Evolutionary conservation across 64 coral and sea anemone species (phyloP).

Genomic region (Stichodactyla mertensii): DNA sequence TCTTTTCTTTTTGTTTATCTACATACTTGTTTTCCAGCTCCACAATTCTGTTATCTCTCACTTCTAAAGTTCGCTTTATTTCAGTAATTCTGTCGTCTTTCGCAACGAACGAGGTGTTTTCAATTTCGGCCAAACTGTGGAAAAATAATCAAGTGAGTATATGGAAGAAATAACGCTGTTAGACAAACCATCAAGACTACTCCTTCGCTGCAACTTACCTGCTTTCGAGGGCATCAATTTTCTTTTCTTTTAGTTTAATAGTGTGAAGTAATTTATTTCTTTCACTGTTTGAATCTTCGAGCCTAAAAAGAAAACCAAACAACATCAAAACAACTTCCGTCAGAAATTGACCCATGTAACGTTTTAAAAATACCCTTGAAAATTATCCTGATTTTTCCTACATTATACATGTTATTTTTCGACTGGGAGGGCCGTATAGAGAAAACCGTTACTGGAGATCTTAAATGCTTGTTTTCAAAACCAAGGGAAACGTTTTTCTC

Average conservation of each 20-base stretch:
- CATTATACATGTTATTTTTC: too few species aligned
- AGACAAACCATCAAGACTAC: too few species aligned
- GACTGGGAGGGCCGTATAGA: too few species aligned
- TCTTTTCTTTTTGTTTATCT: too few species aligned
- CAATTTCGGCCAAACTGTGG: constrained; percentile 70
- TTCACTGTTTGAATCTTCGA: constrained; percentile 71
- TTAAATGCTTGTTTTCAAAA: too few species aligned
- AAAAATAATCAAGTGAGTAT: not conserved
- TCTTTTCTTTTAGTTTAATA: constrained; percentile 90
- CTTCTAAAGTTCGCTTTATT: constrained; percentile 63
- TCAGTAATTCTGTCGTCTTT: constrained; percentile 70
- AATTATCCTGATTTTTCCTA: too few species aligned
- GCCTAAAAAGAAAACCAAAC: constrained; percentile 13
- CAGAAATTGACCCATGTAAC: too few species aligned
- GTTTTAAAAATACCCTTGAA: too few species aligned
- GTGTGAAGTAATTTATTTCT: constrained; percentile 82
- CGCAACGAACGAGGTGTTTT: constrained; percentile 39
- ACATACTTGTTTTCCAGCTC: constrained; percentile 89
- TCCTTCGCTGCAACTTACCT: constrained; percentile 40
- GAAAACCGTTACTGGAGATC: too few species aligned
- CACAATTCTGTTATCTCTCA: constrained; percentile 77
- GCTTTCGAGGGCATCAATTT: constrained; percentile 69
- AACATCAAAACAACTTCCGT: not conserved
- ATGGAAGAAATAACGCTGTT: not conserved
- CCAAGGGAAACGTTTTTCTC: too few species aligned